phyloP scores from a whole-genome alignment of 2,888 invertebrate species.

The Cordilura impudica region DNA sequence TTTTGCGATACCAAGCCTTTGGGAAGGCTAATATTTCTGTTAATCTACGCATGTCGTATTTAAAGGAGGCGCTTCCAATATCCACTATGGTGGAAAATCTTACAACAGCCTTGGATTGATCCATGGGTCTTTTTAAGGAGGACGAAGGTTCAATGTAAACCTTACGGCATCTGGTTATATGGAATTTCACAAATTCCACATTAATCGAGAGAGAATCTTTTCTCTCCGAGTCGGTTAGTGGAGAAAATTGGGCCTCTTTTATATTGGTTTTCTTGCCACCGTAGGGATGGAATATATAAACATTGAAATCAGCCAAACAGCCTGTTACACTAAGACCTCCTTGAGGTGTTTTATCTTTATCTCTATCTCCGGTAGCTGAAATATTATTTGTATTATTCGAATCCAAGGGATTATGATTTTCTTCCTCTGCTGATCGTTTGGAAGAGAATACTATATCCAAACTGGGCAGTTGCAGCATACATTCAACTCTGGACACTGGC shows the following conservation, averaged over 20 bases:
- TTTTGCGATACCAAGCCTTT: constrained; percentile 98
- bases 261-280: constrained; percentile 90
- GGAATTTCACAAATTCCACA: constrained; percentile 98
- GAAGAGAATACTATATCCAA: constrained; percentile 98
- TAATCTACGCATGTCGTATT: constrained; percentile 98
- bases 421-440: constrained; percentile 88
- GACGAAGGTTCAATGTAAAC: constrained; percentile 84
- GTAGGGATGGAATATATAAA: constrained; percentile 99
- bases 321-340: constrained; percentile 92
- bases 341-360: constrained; percentile 73
- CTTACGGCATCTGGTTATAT: constrained; percentile 93
- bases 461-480: constrained; percentile 96
- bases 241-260: constrained; percentile 91
- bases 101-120: constrained; percentile 91
- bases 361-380: constrained; percentile 64
- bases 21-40: constrained; percentile 98
- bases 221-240: constrained; percentile 90
- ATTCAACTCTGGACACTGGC: constrained; percentile 96
- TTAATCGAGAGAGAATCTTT: constrained; percentile 97
- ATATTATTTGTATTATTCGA: constrained; percentile 27
- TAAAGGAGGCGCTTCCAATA: constrained; percentile 97
- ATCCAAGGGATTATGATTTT: constrained; percentile 63
- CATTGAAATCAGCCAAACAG: constrained; percentile 96
- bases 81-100: constrained; percentile 96
- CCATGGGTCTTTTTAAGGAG: constrained; percentile 78